Base-by-base conservation (phyloP, 2,797 vertebrate species). In the Gastrophryne carolinensis region DNA sequence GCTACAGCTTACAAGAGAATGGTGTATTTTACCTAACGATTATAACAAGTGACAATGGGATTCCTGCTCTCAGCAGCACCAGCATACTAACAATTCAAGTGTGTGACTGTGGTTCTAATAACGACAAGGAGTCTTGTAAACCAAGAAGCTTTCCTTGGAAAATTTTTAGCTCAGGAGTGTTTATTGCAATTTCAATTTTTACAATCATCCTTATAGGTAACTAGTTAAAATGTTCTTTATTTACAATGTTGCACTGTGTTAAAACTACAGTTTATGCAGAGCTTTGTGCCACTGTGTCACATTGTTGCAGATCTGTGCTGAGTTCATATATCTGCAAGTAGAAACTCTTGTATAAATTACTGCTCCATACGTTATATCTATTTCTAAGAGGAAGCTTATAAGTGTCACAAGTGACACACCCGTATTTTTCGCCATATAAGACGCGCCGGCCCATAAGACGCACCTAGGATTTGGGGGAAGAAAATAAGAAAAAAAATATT, bases 11-110 rank as follows among this genome's bases (percentile, higher is more conserved):
- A 35, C 82, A 88, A 76, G 93, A 96, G 15, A 91, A 90, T 10
- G 82, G 88, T 52, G 84, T 84, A 57, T 95, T 94, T 83, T 88
- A 92, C 19, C 81, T 99, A 44, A 87, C 92, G 0, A 86, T 99
- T 60, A 83, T 98, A 80, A 92, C 98, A 83, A 79, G 79, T 0
- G 98, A 99, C 86, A 94, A 93, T 0, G 97, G 96, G 67, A 86
- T 80, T 1, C 95, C 96, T 0, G 72, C 93, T 0, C 91, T 97
- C 27, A 94, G 94, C 1, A 94, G 95, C 80, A 98, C 97, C 71
- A 92, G 84, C 76, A 98, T 94, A 1, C 82, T 99, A 26, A 95
- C 93, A 24, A 62, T 99, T 73, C 87, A 84, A 0, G 87, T 99
- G 50, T 99, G 98, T 19, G 87, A 87, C 78, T 99, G 98, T 82